Evolutionary conservation across 2,113 vertebrate genomes (phyloP), one percentile per base, ranked within the genome.

Genomic region (Glaucidium brasilianum): DNA sequence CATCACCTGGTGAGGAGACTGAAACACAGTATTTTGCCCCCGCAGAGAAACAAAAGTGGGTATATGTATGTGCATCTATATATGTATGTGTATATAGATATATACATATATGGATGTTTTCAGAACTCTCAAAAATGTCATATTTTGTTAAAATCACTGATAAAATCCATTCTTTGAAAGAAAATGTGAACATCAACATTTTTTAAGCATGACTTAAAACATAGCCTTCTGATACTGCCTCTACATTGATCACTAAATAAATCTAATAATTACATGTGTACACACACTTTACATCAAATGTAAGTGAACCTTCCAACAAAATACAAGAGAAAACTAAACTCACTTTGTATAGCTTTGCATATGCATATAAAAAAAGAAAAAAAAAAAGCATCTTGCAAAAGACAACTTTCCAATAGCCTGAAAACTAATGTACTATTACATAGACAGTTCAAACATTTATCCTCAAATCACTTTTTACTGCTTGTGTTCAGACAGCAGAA

Each of bases 11-110:
- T 59, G 16, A 69, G 9, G 14, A 77, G 5, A 58, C 34, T 77
- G 29, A 77, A 90, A 80, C 26, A 35, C 3, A 47, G 1, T 52
- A n/a, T 52, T 87, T 91, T 63, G 1, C 17, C 39, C 25, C 25
- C 59, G n/a, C 21, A 72, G 29, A 68, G 16, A 59, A 85, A 55
- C 0, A 30, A 49, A 77, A 94, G 7, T 29, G 5, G 47, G 19
- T 22, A 41, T 23, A 25, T 1, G 2, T 52, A 9, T 72, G 41
- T 47, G 15, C 5, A 47, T 32, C 6, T 82, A 7, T 45, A 11
- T 20, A 5, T 41, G 10, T 47, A 11, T 15, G 4, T 59, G 1
- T 23, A 3, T 20, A 25, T 7, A 18, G 1, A 19, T 20, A 35
- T 5, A 41, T 5, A n/a, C 3, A 19, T 15, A 26, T 8, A 34